phyloP scores from a whole-genome alignment of 1,140 invertebrate species.

The Heterodera carotae region DNA sequence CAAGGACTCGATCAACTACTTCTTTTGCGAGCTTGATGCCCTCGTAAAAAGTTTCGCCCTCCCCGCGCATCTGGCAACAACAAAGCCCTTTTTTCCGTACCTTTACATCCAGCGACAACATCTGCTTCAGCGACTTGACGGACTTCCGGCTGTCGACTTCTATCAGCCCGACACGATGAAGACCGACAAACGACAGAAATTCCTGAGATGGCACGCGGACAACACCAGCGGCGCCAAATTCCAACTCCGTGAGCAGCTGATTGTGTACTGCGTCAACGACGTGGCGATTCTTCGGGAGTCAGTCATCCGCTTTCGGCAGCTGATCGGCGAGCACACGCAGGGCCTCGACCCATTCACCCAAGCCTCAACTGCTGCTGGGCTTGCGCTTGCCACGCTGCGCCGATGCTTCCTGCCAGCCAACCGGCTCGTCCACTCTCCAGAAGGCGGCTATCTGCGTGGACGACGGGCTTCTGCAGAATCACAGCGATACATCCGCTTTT shows the following conservation, averaged over 20 bases:
- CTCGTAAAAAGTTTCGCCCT: constrained; percentile 18
- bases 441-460: constrained; percentile 21
- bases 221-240: not conserved
- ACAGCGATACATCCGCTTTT: constrained; percentile 4
- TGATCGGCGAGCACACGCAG: not conserved
- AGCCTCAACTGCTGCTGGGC: constrained; percentile 9
- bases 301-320: not conserved
- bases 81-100: constrained; percentile 25
- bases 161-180: constrained; percentile 1
- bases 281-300: constrained; percentile 18
- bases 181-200: not conserved
- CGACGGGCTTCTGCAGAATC: constrained; percentile 9
- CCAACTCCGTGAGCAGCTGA: not conserved
- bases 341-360: not conserved
- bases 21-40: constrained; percentile 23
- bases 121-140: not conserved
- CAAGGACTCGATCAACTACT: constrained; percentile 22
- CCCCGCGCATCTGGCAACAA: not conserved
- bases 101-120: constrained; percentile 3
- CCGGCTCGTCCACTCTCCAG: not conserved
- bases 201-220: not conserved
- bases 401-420: constrained; percentile 12
- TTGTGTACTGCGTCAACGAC: not conserved
- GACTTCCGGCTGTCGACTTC: not conserved
- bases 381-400: constrained; percentile 1